Percentiles rank a stretch among this genome's conserved stretches.
Evolutionary conservation across 2,113 vertebrate genomes (phyloP).

Genomic region (Zosterops lateralis): DNA sequence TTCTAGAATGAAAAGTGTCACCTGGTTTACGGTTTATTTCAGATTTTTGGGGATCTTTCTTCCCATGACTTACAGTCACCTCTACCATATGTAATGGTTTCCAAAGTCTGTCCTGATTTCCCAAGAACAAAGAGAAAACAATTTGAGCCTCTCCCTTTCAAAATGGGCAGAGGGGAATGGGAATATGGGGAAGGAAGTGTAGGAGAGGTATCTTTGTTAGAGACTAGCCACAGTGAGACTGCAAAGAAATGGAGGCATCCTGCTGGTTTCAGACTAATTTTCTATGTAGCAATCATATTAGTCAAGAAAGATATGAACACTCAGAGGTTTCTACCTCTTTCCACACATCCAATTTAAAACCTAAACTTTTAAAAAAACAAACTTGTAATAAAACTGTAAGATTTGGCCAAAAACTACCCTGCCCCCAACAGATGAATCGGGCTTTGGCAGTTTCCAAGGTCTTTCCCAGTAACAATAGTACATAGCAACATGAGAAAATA

Average conservation of each 20-base stretch:
- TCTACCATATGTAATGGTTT: background rate
- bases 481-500: background rate
- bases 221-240: background rate
- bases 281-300: background rate
- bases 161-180: background rate
- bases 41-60: background rate
- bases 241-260: background rate
- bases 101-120: background rate
- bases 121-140: background rate
- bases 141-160: background rate
- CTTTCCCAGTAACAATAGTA: background rate
- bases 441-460: background rate
- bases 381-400: background rate
- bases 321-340: background rate
- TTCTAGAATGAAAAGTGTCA: background rate
- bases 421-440: rapidly evolving
- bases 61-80: background rate
- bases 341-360: background rate
- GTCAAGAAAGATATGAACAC: background rate
- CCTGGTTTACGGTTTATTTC: background rate
- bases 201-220: background rate
- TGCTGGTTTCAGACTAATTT: background rate
- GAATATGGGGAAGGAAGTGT: background rate
- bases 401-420: background rate
- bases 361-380: background rate